Percentiles rank a stretch among this genome's conserved stretches.
These are phyloP conservation scores for Drosophila phalerata DNA, from an alignment of 2,888 invertebrate species.

Conservation along the genomic window DNA sequence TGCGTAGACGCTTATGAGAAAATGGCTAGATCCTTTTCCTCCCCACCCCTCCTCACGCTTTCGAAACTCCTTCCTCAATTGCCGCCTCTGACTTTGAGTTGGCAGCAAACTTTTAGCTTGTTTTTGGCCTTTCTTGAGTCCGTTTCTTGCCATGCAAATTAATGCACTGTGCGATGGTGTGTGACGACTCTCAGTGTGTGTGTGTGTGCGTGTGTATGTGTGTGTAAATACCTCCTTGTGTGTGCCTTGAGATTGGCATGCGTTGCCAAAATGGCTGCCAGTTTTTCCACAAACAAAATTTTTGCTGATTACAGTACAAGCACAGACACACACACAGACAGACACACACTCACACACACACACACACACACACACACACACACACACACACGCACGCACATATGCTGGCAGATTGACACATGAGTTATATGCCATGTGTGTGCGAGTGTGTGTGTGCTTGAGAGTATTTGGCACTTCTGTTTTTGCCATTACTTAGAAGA, in stretches of 20 bases:
- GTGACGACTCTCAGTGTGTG: slow-evolving; percentile 27
- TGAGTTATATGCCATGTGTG: slow-evolving; percentile 30
- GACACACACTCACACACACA: slow-evolving; percentile 30
- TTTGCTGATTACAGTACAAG: slow-evolving; percentile 59
- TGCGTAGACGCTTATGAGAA: slow-evolving; percentile 60
- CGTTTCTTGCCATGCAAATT: slow-evolving; percentile 64
- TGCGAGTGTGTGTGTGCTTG: slow-evolving; percentile 17
- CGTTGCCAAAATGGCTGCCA: slow-evolving; percentile 59
- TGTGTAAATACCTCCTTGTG: slow-evolving; percentile 1
- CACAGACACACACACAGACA: slow-evolving; percentile 28
- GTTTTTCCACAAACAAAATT: slow-evolving; percentile 56
- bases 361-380: slow-evolving; percentile 5
- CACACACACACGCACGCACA: slow-evolving; percentile 20
- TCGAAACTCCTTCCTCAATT: neutral
- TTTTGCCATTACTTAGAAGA: slow-evolving; percentile 23
- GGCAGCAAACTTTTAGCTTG: slow-evolving; percentile 55
- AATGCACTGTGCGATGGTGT: slow-evolving; percentile 64
- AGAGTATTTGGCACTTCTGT: slow-evolving; percentile 33
- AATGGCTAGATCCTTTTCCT: slow-evolving; percentile 13
- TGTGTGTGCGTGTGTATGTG: slow-evolving; percentile 13
- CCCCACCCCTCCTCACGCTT: neutral
- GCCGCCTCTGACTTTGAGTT: slow-evolving; percentile 48
- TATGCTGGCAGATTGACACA: slow-evolving; percentile 36
- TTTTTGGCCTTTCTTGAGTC: slow-evolving; percentile 53
- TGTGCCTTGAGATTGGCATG: slow-evolving; percentile 53